Percentiles rank a stretch among this genome's conserved stretches.
These are phyloP conservation scores for Himalopsyche japonica DNA, from an alignment of 2,888 invertebrate species.

Conservation along the genomic window DNA sequence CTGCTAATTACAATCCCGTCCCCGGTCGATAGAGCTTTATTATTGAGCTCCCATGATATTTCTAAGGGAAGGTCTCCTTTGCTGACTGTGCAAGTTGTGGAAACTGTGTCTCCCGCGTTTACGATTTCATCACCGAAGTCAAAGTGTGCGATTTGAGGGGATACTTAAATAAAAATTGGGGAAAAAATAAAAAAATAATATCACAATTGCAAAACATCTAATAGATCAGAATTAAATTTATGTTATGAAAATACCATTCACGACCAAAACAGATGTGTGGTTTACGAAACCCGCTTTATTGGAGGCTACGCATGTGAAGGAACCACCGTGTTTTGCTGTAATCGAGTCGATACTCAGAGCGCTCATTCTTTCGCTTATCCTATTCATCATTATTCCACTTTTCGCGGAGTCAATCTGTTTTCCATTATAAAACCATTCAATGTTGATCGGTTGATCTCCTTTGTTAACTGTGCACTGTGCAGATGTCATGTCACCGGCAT, in stretches of 20 bases:
- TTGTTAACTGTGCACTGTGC: constrained; percentile 70
- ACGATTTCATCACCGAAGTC: constrained; percentile 73
- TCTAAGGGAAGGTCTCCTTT: constrained; percentile 72
- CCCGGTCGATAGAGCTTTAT: constrained; percentile 49
- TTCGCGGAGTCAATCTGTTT: constrained; percentile 51
- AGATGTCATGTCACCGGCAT: constrained; percentile 73
- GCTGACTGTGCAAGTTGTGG: constrained; percentile 68
- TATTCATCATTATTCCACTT: constrained; percentile 54
- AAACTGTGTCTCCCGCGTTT: constrained; percentile 74
- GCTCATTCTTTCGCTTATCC: constrained; percentile 55
- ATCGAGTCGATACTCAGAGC: constrained; percentile 59
- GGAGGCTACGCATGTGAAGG: constrained; percentile 65
- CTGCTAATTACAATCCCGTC: constrained; percentile 54
- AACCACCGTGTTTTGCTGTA: constrained; percentile 61
- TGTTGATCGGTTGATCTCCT: constrained; percentile 70
- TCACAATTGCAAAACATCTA: constrained; percentile 11
- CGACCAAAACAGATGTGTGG: constrained; percentile 54
- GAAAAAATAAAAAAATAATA: constrained; percentile 5
- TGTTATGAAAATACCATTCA: constrained; percentile 50
- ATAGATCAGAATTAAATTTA: constrained; percentile 34
- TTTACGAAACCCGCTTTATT: constrained; percentile 63
- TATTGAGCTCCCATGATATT: constrained; percentile 71
- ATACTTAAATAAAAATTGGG: constrained; percentile 59
- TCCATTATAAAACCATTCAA: constrained; percentile 72
- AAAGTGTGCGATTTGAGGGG: constrained; percentile 78